A percentile compares a stretch with the other conserved stretches of the same genome.
Evolutionary conservation across 2,888 invertebrate species (phyloP).

Genomic region (Petrolisthes cinctipes): DNA sequence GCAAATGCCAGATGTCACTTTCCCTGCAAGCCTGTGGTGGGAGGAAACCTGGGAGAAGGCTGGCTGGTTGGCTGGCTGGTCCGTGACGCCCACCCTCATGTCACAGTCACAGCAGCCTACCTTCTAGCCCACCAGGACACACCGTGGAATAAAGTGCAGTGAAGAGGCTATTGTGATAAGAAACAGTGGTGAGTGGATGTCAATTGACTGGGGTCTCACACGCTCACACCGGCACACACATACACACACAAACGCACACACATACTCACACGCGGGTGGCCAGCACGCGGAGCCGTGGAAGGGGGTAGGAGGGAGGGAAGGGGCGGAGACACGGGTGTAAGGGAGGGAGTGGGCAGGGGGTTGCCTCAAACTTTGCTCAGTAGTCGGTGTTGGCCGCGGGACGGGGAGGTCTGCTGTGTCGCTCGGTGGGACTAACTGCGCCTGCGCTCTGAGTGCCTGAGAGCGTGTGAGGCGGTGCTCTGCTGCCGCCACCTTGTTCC

Average conservation of each 20-base stretch:
- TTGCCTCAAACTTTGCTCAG: slow-evolving; percentile 52
- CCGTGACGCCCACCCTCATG: slow-evolving; percentile 17
- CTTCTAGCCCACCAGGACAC: slow-evolving; percentile 10
- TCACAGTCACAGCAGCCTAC: background rate
- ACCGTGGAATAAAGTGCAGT: slow-evolving; percentile 31
- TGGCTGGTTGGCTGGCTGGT: slow-evolving; percentile 10
- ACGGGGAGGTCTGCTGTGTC: slow-evolving; percentile 55
- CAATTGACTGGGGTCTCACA: slow-evolving; percentile 29
- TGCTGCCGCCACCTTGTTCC: slow-evolving; percentile 28
- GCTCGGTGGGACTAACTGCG: slow-evolving; percentile 48
- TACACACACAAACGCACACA: slow-evolving; percentile 27
- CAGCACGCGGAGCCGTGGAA: slow-evolving; percentile 30
- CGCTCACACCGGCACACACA: slow-evolving; percentile 35
- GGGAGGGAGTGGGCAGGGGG: slow-evolving; percentile 39
- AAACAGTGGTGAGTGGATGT: slow-evolving; percentile 35
- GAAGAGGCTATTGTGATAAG: slow-evolving; percentile 38
- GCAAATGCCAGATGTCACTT: slow-evolving; percentile 51
- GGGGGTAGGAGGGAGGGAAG: slow-evolving; percentile 45
- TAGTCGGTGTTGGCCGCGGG: slow-evolving; percentile 61
- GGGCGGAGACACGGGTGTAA: slow-evolving; percentile 33
- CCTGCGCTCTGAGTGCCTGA: slow-evolving; percentile 48
- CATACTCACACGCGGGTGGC: slow-evolving; percentile 49
- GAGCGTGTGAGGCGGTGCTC: slow-evolving; percentile 42
- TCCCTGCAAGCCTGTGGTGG: slow-evolving; percentile 10
- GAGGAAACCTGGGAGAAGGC: background rate